These are phyloP conservation scores for Villa cingulata DNA, from an alignment of 2,888 invertebrate species.

Conservation along the genomic window DNA sequence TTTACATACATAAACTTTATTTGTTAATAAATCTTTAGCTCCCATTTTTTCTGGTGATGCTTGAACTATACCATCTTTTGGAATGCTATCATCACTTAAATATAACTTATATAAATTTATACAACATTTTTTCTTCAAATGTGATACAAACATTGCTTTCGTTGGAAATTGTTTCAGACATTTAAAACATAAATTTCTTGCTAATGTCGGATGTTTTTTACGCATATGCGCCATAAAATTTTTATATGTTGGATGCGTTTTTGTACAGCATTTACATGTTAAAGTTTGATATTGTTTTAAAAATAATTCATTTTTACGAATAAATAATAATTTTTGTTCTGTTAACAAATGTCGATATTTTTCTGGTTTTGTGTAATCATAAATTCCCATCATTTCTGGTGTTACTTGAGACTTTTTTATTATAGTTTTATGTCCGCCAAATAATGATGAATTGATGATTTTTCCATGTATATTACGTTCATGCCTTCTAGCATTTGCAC, in stretches of 20 bases:
- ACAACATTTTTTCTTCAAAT: slow-evolving; percentile 34
- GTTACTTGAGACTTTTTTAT: slow-evolving; percentile 4
- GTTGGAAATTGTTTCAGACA: slow-evolving; percentile 35
- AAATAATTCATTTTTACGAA: slow-evolving; percentile 32
- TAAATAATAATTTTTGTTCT: slow-evolving; percentile 31
- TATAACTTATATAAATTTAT: slow-evolving; percentile 33
- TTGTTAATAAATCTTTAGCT: slow-evolving; percentile 34
- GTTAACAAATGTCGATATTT: slow-evolving; percentile 31
- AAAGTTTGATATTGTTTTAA: slow-evolving; percentile 35
- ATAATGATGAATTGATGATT: not conserved
- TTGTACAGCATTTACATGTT: slow-evolving; percentile 35
- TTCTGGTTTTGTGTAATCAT: slow-evolving; percentile 33
- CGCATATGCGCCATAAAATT: slow-evolving; percentile 37
- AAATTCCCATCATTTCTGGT: slow-evolving; percentile 22
- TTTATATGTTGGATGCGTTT: slow-evolving; percentile 32
- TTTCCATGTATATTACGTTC: slow-evolving; percentile 34
- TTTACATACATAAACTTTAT: slow-evolving; percentile 35
- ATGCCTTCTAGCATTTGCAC: slow-evolving; percentile 35
- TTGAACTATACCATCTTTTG: slow-evolving; percentile 14
- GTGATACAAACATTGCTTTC: slow-evolving; percentile 35
- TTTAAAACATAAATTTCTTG: slow-evolving; percentile 35
- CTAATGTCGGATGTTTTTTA: slow-evolving; percentile 32
- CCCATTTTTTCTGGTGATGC: slow-evolving; percentile 27
- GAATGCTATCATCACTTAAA: slow-evolving; percentile 22
- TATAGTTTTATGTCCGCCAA: not conserved